Evolutionary conservation across 2,797 vertebrate genomes (phyloP).

Genomic region (Peromyscus attwateri): DNA sequence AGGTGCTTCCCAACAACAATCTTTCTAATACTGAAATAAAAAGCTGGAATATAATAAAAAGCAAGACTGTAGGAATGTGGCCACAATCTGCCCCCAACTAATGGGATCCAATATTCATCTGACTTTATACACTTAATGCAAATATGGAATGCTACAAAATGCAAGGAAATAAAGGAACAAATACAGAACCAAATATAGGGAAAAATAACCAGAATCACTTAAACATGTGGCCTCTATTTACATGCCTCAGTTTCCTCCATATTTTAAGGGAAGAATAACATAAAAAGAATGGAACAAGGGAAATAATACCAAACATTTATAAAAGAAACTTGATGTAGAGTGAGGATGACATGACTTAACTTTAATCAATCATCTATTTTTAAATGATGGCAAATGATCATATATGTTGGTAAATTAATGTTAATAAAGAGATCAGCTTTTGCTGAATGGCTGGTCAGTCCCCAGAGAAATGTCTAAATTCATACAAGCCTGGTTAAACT

Average conservation of each 20-base stretch:
- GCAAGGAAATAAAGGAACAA: neutral
- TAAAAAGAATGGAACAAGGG: conserved; percentile 26
- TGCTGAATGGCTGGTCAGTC: conserved; percentile 48
- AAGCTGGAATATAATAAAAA: neutral
- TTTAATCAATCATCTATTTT: conserved; percentile 75
- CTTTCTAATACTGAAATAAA: neutral
- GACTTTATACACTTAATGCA: neutral
- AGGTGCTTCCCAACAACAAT: conserved; percentile 26
- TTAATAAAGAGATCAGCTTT: conserved; percentile 68
- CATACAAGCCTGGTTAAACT: conserved; percentile 59
- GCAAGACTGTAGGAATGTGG: conserved; percentile 1
- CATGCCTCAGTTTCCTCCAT: conserved; percentile 81
- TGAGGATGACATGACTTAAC: conserved; percentile 68
- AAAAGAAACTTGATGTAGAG: conserved; percentile 56
- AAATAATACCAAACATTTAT: conserved; percentile 69
- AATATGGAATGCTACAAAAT: neutral
- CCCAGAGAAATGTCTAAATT: conserved; percentile 73
- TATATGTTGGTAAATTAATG: conserved; percentile 68
- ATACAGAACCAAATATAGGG: neutral
- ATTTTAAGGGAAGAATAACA: conserved; percentile 40
- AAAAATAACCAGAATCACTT: neutral
- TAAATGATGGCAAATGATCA: conserved; percentile 72
- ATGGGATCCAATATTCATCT: neutral
- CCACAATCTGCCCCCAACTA: neutral
- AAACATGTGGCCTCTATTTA: neutral